Evolutionary conservation across 2,113 vertebrate species (phyloP), one percentile per base, ranked within the genome.

Genomic region (Hylia prasina): DNA sequence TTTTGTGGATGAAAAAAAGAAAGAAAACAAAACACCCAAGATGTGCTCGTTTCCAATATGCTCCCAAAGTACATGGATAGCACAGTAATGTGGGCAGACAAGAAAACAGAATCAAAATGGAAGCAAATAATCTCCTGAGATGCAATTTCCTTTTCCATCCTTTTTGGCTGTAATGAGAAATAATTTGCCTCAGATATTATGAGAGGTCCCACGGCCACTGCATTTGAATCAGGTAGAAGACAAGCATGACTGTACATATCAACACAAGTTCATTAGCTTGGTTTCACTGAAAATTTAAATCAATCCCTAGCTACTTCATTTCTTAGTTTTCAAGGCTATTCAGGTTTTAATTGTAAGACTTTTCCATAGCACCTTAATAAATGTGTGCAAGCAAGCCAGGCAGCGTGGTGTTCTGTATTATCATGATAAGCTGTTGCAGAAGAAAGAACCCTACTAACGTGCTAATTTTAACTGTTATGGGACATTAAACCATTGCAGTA

Each of bases 391-490:
- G 83, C 40, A 73, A 81, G 85, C 42, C 71, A 44, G 22, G 84
- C 75, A 51, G 54, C 2, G 28, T 57, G 40, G 17, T 37, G 79
- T 53, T 93, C 87, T 94, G 60, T 71, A 60, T 81, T 83, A 92
- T 63, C 85, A 86, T 31, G 85, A 60, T 75, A 83, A 95, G 88
- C 72, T 93, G 64, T 15, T 75, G 69, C 64, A 94, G 88, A 87
- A 94, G 75, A 90, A 91, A 86, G 86, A 95, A 64, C 8, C 44
- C 44, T 25, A 5, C 54, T 93, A 94, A 96, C 63, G 71, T 78
- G 60, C 56, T 92, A 82, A 96, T 96, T 96, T 94, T 93, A 94
- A 93, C 90, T 96, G 94, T 42, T 93, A 81, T 10, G 90, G 85
- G 87, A 75, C 83, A 92, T 63, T 87, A 95, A 94, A 64, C 37